Conservation (phyloP, 2,888 invertebrate species). For the Ptychoptera contaminata region DNA sequence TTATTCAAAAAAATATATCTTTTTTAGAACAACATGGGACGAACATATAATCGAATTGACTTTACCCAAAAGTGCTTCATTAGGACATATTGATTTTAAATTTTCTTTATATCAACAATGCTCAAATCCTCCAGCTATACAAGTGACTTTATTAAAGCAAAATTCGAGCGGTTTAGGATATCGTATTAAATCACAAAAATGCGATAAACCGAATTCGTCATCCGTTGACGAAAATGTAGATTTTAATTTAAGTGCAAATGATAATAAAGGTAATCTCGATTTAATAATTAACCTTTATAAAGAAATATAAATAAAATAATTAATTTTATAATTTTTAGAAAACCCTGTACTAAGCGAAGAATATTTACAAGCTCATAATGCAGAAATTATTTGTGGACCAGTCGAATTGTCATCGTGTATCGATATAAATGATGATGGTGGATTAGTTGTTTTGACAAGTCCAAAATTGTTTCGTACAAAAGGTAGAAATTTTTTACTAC, state of each 20-base stretch:
- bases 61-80: slow-evolving; percentile 55
- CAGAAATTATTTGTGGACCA: slow-evolving; percentile 82
- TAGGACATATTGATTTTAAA: slow-evolving; percentile 83
- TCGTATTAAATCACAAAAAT: slow-evolving; percentile 31
- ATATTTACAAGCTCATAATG: slow-evolving; percentile 73
- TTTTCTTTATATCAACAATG: slow-evolving; percentile 69
- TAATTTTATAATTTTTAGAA: slow-evolving; percentile 30
- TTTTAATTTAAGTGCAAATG: slow-evolving; percentile 19
- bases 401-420: slow-evolving; percentile 64
- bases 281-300: not conserved
- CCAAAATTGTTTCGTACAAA: slow-evolving; percentile 65
- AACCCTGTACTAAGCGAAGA: slow-evolving; percentile 67
- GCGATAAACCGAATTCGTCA: slow-evolving; percentile 10
- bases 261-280: slow-evolving; percentile 10
- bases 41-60: slow-evolving; percentile 85
- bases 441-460: slow-evolving; percentile 72
- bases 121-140: slow-evolving; percentile 60
- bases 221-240: slow-evolving; percentile 28
- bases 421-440: slow-evolving; percentile 72
- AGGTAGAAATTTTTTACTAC: slow-evolving; percentile 63
- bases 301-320: not conserved
- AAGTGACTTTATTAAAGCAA: slow-evolving; percentile 54
- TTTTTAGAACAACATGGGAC: slow-evolving; percentile 65
- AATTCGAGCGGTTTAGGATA: slow-evolving; percentile 50
- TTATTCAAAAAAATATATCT: slow-evolving; percentile 1